These are phyloP conservation scores for Corythornis cristatus DNA, from an alignment of 2,113 vertebrate species.

Conservation along the genomic window DNA sequence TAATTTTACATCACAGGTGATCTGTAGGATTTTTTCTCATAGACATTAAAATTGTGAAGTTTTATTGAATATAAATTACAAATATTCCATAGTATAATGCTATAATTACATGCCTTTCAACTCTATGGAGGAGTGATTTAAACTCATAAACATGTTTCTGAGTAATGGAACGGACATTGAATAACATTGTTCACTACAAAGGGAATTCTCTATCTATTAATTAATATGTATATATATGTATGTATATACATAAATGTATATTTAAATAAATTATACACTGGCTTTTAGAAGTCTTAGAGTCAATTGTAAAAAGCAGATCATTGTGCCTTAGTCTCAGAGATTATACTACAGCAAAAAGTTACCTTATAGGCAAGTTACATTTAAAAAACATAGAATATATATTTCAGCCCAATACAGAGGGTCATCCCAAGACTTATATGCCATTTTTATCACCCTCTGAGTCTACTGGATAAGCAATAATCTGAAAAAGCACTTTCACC, in stretches of 20 bases:
- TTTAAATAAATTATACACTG: not conserved
- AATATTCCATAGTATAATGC: not conserved
- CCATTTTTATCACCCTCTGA: not conserved
- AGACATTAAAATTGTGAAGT: not conserved
- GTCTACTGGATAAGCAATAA: not conserved
- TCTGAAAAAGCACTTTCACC: not conserved
- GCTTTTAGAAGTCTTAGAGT: not conserved
- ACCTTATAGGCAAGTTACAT: not conserved
- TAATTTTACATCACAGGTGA: not conserved
- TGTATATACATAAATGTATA: not conserved
- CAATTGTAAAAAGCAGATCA: not conserved
- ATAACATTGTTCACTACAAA: not conserved
- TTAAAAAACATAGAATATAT: not conserved
- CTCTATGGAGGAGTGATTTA: not conserved
- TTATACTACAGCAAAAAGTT: not conserved
- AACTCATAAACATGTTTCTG: not conserved
- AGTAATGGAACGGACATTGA: not conserved
- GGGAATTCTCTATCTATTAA: not conserved
- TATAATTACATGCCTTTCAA: not conserved
- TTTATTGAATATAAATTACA: not conserved
- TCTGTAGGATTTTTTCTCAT: not conserved
- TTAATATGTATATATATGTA: not conserved
- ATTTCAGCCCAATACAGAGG: not conserved
- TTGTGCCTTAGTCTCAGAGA: not conserved
- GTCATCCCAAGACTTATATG: not conserved